Conservation (phyloP, 2,797 vertebrate genomes). For the Lepus oiostolus region DNA sequence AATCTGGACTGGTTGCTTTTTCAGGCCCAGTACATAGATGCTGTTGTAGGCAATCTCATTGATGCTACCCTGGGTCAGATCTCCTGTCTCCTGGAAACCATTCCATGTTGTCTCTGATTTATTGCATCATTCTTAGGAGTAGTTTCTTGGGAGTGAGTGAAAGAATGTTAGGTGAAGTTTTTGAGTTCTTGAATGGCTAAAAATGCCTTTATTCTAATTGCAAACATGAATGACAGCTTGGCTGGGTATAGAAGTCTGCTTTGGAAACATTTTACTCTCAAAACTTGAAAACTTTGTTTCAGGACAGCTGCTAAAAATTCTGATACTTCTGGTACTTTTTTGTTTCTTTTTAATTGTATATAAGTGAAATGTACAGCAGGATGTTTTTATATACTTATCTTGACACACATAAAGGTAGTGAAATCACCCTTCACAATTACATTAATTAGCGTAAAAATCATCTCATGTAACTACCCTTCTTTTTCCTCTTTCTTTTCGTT, state of each 20-base stretch:
- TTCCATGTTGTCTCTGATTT: neutral
- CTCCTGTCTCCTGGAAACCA: neutral
- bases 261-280: neutral
- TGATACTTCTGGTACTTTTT: neutral
- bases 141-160: neutral
- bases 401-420: no score
- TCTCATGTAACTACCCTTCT: neutral
- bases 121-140: neutral
- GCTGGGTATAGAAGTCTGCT: neutral
- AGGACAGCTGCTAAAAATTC: neutral
- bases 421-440: neutral
- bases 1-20: neutral
- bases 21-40: neutral
- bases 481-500: neutral
- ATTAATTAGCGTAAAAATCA: neutral
- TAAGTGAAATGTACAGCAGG: neutral
- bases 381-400: neutral
- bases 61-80: neutral
- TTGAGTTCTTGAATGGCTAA: neutral
- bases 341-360: neutral
- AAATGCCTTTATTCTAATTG: neutral
- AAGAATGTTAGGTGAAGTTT: neutral
- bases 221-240: neutral
- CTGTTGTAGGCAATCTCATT: neutral
- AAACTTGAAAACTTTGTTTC: neutral